Percentiles rank a stretch among this genome's conserved stretches.
Conservation (phyloP, 2,113 vertebrate species). For the Dendrocopos noguchii region DNA sequence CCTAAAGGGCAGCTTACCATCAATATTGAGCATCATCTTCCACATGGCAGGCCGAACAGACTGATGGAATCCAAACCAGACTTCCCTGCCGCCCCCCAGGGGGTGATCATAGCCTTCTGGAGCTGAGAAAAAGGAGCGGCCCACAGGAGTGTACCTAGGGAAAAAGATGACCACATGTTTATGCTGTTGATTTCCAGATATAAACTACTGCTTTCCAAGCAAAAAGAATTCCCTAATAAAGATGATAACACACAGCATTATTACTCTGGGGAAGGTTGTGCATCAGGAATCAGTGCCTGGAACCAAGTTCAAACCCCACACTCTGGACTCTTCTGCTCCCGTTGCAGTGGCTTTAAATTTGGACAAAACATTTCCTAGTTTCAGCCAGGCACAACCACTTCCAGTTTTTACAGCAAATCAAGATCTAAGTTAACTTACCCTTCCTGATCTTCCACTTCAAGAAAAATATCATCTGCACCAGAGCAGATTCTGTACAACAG, state of each 20-base stretch:
- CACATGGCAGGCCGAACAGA: conserved; percentile 99
- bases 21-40: conserved; percentile 99
- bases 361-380: neutral
- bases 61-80: conserved; percentile 99
- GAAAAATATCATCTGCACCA: neutral
- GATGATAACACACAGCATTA: neutral
- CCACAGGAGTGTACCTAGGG: conserved; percentile 95
- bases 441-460: neutral
- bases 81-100: conserved; percentile 95
- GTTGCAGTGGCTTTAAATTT: neutral
- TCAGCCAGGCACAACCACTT: neutral
- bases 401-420: neutral
- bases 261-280: neutral
- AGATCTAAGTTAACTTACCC: neutral
- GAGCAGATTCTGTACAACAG: neutral
- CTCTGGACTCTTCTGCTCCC: neutral
- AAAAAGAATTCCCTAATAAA: neutral
- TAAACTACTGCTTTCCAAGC: neutral
- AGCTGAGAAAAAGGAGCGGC: conserved; percentile 98
- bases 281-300: neutral
- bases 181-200: neutral
- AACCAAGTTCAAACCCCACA: neutral
- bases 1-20: conserved; percentile 81
- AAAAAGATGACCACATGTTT: neutral
- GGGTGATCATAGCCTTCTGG: conserved; percentile 98